Conservation (phyloP, 2,888 invertebrate genomes). For the Calliopum simillimum region DNA sequence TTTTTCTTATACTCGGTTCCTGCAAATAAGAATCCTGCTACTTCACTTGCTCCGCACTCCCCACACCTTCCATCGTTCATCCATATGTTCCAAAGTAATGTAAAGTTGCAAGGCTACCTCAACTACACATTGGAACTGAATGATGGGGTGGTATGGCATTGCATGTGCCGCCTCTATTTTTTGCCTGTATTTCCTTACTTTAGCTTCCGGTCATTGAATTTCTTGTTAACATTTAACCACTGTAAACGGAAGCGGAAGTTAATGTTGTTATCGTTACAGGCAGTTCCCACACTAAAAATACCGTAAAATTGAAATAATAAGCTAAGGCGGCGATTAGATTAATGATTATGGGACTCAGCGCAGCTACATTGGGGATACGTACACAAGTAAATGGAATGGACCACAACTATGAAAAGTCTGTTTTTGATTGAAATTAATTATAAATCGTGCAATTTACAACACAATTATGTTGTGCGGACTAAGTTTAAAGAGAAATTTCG, state of each 20-base stretch:
- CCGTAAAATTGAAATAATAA: conserved; percentile 63
- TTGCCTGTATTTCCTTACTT: conserved; percentile 35
- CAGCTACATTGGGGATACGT: conserved; percentile 1
- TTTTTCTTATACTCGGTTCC: background rate
- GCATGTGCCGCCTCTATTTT: conserved; percentile 24
- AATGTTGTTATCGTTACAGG: conserved; percentile 8
- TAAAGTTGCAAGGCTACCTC: conserved; percentile 4
- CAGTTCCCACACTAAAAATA: background rate
- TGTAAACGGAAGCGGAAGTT: conserved; percentile 11
- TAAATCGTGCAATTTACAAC: conserved; percentile 63
- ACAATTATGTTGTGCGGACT: conserved; percentile 1
- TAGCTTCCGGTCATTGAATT: conserved; percentile 64
- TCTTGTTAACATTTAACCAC: conserved; percentile 32
- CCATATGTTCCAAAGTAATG: background rate
- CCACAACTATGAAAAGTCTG: conserved; percentile 54
- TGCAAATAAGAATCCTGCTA: background rate
- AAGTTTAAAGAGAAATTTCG: conserved; percentile 15
- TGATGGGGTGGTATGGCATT: background rate
- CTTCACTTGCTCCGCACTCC: background rate
- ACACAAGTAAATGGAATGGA: conserved; percentile 18
- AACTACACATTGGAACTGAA: conserved; percentile 9
- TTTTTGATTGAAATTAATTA: conserved; percentile 66
- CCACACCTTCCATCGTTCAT: too few species aligned
- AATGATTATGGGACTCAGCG: conserved; percentile 65
- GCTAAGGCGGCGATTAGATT: conserved; percentile 68